Percentiles rank a stretch among this genome's conserved stretches.
Evolutionary conservation across 2,797 vertebrate species (phyloP).

Genomic region (Schizopygopsis pylzovi): DNA sequence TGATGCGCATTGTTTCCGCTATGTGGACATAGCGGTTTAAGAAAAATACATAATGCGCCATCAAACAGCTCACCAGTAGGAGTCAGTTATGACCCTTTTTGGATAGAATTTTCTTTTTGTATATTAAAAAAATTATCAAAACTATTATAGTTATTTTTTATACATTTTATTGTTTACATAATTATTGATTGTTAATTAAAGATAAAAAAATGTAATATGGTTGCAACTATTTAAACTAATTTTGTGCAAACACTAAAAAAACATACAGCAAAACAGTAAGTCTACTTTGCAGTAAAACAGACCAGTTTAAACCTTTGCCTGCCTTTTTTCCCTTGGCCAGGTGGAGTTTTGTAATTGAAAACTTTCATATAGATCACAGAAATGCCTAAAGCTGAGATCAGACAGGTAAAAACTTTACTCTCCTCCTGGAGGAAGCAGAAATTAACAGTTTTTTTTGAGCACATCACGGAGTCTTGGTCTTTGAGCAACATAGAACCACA

Average conservation of each 20-base stretch:
- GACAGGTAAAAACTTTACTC: conserved; percentile 65
- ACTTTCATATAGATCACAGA: conserved; percentile 65
- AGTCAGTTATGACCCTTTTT: conserved; percentile 22
- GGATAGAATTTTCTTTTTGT: not conserved
- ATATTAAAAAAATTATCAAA: not conserved
- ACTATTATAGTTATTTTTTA: not conserved
- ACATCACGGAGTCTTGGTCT: conserved; percentile 19
- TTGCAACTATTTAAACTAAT: not conserved
- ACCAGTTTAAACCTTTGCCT: conserved; percentile 39
- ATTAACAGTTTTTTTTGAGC: conserved; percentile 47
- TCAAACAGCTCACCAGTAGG: conserved; percentile 30
- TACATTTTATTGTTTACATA: not conserved
- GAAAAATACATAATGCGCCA: not conserved
- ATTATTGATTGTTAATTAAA: not conserved
- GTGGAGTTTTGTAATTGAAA: conserved; percentile 68
- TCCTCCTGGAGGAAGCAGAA: conserved; percentile 46
- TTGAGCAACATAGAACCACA: conserved; percentile 19
- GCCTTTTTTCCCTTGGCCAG: conserved; percentile 56
- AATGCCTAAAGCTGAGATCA: conserved; percentile 68
- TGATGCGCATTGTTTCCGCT: conserved; percentile 15
- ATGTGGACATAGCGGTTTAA: conserved; percentile 15
- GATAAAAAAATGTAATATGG: not conserved
- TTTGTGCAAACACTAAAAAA: not conserved
- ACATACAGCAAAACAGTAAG: not conserved
- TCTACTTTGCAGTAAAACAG: conserved; percentile 2